These are phyloP conservation scores for Lithophane ornitopus DNA, from an alignment of 2,888 invertebrate species.

Conservation along the genomic window DNA sequence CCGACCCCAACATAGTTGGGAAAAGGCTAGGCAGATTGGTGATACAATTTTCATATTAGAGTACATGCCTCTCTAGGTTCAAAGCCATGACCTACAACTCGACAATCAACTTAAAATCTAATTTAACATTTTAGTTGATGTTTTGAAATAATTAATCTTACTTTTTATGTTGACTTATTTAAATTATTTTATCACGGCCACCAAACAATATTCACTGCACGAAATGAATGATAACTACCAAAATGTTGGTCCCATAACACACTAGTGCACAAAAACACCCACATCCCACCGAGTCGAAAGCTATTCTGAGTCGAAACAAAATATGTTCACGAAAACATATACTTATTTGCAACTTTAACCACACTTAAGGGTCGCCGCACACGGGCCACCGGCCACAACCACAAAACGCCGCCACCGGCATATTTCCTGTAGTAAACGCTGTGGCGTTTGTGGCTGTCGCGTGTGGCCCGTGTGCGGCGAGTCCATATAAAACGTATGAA, in stretches of 20 bases:
- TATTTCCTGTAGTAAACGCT: too few species aligned
- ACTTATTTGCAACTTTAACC: not conserved
- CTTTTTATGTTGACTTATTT: not conserved
- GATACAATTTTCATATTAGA: too few species aligned
- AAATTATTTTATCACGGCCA: not conserved
- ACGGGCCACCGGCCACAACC: too few species aligned
- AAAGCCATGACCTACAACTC: not conserved
- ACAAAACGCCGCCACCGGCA: too few species aligned
- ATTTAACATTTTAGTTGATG: not conserved
- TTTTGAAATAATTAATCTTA: not conserved
- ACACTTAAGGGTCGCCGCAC: too few species aligned
- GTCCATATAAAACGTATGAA: too few species aligned
- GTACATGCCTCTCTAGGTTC: not conserved
- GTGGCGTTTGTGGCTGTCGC: too few species aligned
- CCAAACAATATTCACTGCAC: not conserved
- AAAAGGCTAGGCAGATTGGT: too few species aligned
- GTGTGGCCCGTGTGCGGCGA: too few species aligned
- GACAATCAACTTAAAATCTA: too few species aligned
- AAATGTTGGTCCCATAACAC: not conserved
- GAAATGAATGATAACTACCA: not conserved
- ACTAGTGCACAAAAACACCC: constrained; percentile 15
- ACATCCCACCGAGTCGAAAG: constrained; percentile 2
- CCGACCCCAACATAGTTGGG: too few species aligned
- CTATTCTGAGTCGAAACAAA: constrained; percentile 15
- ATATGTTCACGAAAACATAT: constrained; percentile 12